Base-by-base conservation (phyloP, 2,797 vertebrate genomes). In the Odontamblyopus lacepedii region DNA sequence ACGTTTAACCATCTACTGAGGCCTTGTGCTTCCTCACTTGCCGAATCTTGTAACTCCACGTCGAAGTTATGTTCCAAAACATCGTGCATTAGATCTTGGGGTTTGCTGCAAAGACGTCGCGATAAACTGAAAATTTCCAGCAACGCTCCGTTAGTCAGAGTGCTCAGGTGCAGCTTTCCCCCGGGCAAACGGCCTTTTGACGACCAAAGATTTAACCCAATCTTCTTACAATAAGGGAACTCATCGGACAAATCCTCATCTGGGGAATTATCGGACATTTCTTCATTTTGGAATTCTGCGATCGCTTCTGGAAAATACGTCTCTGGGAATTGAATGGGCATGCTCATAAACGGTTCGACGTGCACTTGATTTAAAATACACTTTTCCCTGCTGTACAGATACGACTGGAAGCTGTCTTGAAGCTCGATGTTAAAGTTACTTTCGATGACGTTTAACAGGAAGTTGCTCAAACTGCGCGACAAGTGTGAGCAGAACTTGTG, bases 31-130 rank as follows among this genome's bases (percentile, higher is more conserved):
- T 63, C 75, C 7, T 56, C 2, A 0, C 66, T 70, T 0, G 2
- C 4, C 0, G 13, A 59, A 6, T 55, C 53, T 19, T 63, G 56
- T 26, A 85, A 57, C 2, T 79, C n/a, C 0, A 85, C 4, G 60
- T 77, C 41, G 2, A 87, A 87, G 62, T 87, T 87, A 66, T 85
- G 85, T 51, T 84, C 75, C 0, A 87, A 73, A 32, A 87, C 4
- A 23, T 87, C 83, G 0, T 64, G 74, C 0, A 82, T 70, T 0
- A 35, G 15, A 0, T 69, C 15, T 0, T 6, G 61, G 26, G 60
- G 18, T 0, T 6, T 19, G 0, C 83, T 74, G 3, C 79, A 82
- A 30, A 87, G 63, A 60, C 71, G 30, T 27, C 75, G 63, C 16
- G 60, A 16, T 0, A 85, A 63, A 23, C 1, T n/a, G 12, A 80